These are phyloP conservation scores for Atractosteus spatula DNA, from an alignment of 2,113 vertebrate genomes.

Conservation along the genomic window DNA sequence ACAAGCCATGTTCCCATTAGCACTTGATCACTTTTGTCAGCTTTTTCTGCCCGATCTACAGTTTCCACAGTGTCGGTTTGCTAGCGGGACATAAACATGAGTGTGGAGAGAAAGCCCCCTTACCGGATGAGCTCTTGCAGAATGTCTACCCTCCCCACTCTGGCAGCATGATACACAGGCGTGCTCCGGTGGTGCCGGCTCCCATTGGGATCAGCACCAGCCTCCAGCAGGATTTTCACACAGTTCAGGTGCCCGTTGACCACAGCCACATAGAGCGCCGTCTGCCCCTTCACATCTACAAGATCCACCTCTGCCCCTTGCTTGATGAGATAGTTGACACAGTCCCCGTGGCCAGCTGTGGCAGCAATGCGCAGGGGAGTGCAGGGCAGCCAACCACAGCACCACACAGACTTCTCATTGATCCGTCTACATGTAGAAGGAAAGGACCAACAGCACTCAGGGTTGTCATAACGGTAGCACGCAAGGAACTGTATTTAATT, in stretches of 20 bases:
- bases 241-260: slow-evolving; percentile 90
- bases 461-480: not conserved
- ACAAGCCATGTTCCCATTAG: too few species aligned
- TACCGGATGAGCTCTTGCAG: slow-evolving; percentile 85
- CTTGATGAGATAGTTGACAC: slow-evolving; percentile 79
- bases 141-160: slow-evolving; percentile 82
- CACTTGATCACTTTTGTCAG: too few species aligned
- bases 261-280: slow-evolving; percentile 85
- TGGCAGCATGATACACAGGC: slow-evolving; percentile 81
- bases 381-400: slow-evolving; percentile 88
- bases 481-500: too few species aligned
- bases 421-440: slow-evolving; percentile 66
- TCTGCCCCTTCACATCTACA: slow-evolving; percentile 92
- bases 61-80: too few species aligned
- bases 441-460: accelerated
- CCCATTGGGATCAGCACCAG: slow-evolving; percentile 85
- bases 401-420: slow-evolving; percentile 92
- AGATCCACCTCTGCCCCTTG: slow-evolving; percentile 87
- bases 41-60: too few species aligned
- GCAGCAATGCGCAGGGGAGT: slow-evolving; percentile 84
- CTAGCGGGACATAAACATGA: too few species aligned
- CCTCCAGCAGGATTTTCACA: slow-evolving; percentile 81
- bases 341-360: slow-evolving; percentile 81
- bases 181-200: slow-evolving; percentile 92
- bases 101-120: slow-evolving; percentile 20